Conservation (phyloP, 2,888 invertebrate genomes). For the Odiellus spinosus region DNA sequence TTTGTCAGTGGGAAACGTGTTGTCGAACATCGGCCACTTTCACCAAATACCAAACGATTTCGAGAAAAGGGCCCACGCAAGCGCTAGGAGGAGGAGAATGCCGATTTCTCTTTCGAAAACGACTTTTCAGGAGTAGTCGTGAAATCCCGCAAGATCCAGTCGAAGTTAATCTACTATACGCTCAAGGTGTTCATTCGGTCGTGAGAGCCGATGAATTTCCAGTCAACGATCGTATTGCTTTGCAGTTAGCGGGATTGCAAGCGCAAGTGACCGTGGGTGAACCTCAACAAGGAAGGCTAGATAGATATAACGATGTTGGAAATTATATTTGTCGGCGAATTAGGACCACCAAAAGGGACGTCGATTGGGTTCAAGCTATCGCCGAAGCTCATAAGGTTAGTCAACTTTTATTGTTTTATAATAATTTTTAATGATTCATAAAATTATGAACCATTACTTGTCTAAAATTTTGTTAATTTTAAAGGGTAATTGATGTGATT, state of each 20-base stretch:
- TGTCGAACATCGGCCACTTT: conserved; percentile 21
- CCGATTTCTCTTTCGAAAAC: conserved; percentile 76
- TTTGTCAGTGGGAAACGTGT: conserved; percentile 76
- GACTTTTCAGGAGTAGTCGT: conserved; percentile 69
- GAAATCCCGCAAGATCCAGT: conserved; percentile 88
- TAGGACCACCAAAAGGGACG: conserved; percentile 22
- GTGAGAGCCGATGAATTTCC: conserved; percentile 92
- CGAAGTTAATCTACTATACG: conserved; percentile 80
- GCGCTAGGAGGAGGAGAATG: conserved; percentile 70
- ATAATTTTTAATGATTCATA: background rate
- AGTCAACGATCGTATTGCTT: conserved; percentile 81
- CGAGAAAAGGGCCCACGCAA: conserved; percentile 29
- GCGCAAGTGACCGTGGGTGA: conserved; percentile 87
- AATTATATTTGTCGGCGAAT: conserved; percentile 48
- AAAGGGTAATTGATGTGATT: too few species aligned
- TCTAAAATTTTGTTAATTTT: too few species aligned
- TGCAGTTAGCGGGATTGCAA: conserved; percentile 83
- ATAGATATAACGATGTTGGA: conserved; percentile 65
- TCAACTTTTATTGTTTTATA: conserved; percentile 1
- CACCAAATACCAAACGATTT: conserved; percentile 21
- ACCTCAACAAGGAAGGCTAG: conserved; percentile 35
- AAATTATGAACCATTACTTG: background rate
- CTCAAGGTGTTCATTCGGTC: conserved; percentile 86
- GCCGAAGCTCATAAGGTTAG: conserved; percentile 31
- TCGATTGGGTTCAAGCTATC: conserved; percentile 31